These are phyloP conservation scores for Clarias gariepinus DNA, from an alignment of 2,113 vertebrate genomes.

Conservation along the genomic window DNA sequence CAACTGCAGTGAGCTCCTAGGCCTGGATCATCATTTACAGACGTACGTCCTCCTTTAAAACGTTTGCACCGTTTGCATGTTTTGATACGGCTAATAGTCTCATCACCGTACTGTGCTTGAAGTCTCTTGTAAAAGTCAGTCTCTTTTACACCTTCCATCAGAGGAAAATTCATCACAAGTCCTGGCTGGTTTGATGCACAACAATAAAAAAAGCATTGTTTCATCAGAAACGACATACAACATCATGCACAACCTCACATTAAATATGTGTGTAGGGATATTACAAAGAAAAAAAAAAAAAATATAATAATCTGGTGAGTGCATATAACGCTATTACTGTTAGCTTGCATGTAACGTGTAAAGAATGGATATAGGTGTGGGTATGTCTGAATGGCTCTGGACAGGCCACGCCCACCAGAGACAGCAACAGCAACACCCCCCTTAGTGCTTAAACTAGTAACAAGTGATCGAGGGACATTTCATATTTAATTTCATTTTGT, in stretches of 20 bases:
- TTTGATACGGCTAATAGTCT: no score
- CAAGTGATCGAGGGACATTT: not conserved
- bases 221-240: not conserved
- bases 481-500: not conserved
- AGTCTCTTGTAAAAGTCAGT: no score
- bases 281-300: not conserved
- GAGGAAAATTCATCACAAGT: no score
- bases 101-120: no score
- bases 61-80: no score
- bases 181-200: not conserved
- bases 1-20: not conserved
- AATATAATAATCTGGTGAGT: no score
- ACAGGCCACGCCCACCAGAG: not conserved
- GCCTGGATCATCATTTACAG: no score
- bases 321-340: no score
- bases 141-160: no score
- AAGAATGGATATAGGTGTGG: no score
- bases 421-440: not conserved
- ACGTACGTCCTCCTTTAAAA: no score
- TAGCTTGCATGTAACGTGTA: no score
- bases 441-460: not conserved
- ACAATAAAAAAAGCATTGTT: not conserved
- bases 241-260: not conserved
- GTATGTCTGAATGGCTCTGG: not conserved
- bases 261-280: not conserved